Evolutionary conservation across 2,888 invertebrate genomes (phyloP), one percentile per base, ranked within the genome.

Genomic region (Elmis aenea): DNA sequence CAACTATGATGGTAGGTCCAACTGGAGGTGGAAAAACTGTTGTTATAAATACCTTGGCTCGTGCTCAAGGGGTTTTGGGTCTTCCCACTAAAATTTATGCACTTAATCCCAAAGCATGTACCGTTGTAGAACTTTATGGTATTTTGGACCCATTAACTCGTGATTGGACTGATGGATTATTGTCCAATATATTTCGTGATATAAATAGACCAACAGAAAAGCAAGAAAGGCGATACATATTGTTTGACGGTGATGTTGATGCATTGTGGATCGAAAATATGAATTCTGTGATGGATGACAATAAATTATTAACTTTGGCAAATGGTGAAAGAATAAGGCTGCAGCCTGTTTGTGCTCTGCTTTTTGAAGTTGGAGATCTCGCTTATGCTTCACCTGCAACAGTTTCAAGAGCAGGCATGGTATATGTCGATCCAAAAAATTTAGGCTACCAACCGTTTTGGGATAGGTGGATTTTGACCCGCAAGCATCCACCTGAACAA

Each of bases 201-300:
- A 85, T 92, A 68, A 93, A 93, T 69, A 83, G 77, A 69, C 86
- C 81, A 1, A 69, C 77, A 2, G 83, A 83, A 10, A 79, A 74
- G 54, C 72, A 81, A 45, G 90, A 91, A 61, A 76, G 80, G 33
- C 80, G 81, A 39, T 92, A 89, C 62, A 88, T 92, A 26, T 71
- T 93, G 26, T 93, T 92, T 68, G 94, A 94, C 61, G 94, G 94
- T 2, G 92, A 93, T 61, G 91, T 94, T 2, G 93, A 94, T 70
- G 88, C 93, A 1, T 72, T 92, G 22, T 94, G 93, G 93, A 90
- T 94, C 47, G 94, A 94, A 68, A 94, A 93, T 69, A 93, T 94
- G 91, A 94, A 93, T 70, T 91, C 92, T 0, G 92, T 94, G 2
- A 93, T 94, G 93, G 94, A 94, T 59, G 93, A 94, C 66, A 94